These are phyloP conservation scores for Rotaria socialis DNA, from an alignment of 2,888 invertebrate genomes.

Conservation along the genomic window DNA sequence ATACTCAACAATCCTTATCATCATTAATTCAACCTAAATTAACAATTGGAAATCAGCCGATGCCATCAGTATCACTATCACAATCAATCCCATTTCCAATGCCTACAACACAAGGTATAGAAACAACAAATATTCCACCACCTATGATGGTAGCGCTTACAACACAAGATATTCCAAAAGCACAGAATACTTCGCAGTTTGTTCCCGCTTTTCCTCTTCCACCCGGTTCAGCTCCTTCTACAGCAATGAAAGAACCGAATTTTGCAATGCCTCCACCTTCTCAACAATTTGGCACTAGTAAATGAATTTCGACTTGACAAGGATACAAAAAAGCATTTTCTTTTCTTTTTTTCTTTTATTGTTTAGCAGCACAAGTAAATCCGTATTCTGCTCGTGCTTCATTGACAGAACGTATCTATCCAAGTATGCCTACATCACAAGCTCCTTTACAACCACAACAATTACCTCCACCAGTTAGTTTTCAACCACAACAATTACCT, in stretches of 20 bases:
- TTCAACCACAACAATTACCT: slow-evolving; percentile 36
- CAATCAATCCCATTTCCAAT: background rate
- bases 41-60: background rate
- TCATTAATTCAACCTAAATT: slow-evolving; percentile 16
- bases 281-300: background rate
- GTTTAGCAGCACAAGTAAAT: background rate
- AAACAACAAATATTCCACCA: background rate
- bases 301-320: background rate
- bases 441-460: slow-evolving; percentile 32
- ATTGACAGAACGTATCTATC: slow-evolving; percentile 43
- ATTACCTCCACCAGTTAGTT: slow-evolving; percentile 27
- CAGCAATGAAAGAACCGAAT: background rate
- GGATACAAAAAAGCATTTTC: background rate
- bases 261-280: slow-evolving; percentile 5
- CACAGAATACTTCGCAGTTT: background rate
- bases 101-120: background rate
- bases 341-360: too few relatives aligned
- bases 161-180: background rate
- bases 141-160: background rate
- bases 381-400: slow-evolving; percentile 44
- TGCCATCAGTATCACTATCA: background rate
- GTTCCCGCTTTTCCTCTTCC: background rate
- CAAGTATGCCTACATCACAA: slow-evolving; percentile 24
- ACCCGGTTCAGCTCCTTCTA: background rate
- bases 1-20: background rate